Conservation (phyloP, 1,140 invertebrate species). For the Triops longicaudatus region DNA sequence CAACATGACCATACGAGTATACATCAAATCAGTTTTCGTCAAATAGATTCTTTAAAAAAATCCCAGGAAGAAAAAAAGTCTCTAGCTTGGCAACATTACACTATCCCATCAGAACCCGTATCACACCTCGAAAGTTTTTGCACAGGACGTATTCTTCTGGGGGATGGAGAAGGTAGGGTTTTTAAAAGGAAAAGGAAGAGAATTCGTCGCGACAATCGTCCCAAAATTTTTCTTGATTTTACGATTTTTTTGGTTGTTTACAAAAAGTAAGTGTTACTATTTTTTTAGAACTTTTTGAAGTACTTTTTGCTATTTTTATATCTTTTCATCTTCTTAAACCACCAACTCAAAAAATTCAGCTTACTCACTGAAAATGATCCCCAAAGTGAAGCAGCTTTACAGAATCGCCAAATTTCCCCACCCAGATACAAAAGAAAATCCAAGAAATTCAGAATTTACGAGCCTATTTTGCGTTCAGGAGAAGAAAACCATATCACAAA, state of each 20-base stretch:
- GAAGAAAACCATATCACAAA: conserved; percentile 11
- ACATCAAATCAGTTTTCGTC: conserved; percentile 13
- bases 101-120: conserved; percentile 1
- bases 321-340: too few relatives aligned
- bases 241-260: not conserved
- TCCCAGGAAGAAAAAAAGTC: not conserved
- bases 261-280: not conserved
- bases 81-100: not conserved
- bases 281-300: not conserved
- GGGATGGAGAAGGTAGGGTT: not conserved
- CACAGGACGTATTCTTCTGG: not conserved
- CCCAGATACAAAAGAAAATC: not conserved
- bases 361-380: not conserved
- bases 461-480: too few relatives aligned
- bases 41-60: not conserved
- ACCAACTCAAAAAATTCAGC: not conserved
- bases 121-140: not conserved
- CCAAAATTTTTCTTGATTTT: not conserved
- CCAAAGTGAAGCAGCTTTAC: not conserved
- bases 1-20: not conserved
- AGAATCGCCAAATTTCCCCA: not conserved
- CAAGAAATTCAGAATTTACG: too few relatives aligned
- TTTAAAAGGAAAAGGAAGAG: too few relatives aligned
- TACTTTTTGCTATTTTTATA: not conserved
- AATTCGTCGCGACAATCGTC: too few relatives aligned